Evolutionary conservation across 2,888 invertebrate species (phyloP).

Genomic region (Cecidostiba fungosa): DNA sequence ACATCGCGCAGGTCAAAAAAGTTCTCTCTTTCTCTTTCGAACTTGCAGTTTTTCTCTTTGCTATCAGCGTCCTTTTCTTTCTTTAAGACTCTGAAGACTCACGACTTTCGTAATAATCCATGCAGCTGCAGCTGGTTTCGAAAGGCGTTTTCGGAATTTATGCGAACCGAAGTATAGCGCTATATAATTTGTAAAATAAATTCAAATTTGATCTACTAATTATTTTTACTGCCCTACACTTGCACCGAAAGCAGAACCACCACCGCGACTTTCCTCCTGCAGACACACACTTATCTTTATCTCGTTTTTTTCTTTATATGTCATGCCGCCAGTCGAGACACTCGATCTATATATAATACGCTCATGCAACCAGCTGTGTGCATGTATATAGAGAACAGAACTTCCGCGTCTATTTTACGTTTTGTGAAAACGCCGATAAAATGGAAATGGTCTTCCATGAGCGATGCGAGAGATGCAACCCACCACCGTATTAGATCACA

Average conservation of each 20-base stretch:
- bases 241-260: too few relatives aligned
- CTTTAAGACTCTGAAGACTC: not conserved
- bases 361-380: too few relatives aligned
- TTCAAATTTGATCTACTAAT: too few relatives aligned
- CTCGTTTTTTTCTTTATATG: too few relatives aligned
- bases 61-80: not conserved
- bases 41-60: not conserved
- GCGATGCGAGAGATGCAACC: too few relatives aligned
- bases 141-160: slow-evolving; percentile 47
- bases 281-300: too few relatives aligned
- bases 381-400: too few relatives aligned
- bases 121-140: slow-evolving; percentile 17
- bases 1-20: slow-evolving; percentile 43
- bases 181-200: too few relatives aligned
- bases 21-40: slow-evolving; percentile 21
- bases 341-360: too few relatives aligned
- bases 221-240: too few relatives aligned
- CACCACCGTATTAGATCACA: slow-evolving; percentile 47
- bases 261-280: too few relatives aligned
- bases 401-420: slow-evolving; percentile 48
- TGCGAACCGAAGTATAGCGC: not conserved
- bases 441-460: not conserved
- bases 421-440: slow-evolving; percentile 54
- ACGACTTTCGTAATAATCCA: slow-evolving; percentile 45
- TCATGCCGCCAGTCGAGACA: too few relatives aligned